These are phyloP conservation scores for Sabellastarte sp. DNA, from an alignment of 2,888 invertebrate species.

Conservation along the genomic window DNA sequence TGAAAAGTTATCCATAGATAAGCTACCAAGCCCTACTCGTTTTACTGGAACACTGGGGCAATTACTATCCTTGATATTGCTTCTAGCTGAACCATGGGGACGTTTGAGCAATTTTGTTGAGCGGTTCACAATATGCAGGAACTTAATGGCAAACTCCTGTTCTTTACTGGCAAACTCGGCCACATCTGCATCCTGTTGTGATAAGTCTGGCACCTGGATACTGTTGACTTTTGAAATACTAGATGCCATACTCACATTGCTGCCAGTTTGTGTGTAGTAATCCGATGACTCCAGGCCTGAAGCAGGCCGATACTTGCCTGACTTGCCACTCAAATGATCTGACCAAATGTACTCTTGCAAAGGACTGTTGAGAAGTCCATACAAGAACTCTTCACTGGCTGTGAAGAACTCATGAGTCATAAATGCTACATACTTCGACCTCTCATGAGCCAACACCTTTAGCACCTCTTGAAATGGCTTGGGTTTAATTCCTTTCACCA, in stretches of 20 bases:
- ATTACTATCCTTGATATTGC: no score
- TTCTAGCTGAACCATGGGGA: no score
- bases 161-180: slow-evolving; percentile 48
- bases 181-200: slow-evolving; percentile 43
- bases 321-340: background rate
- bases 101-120: slow-evolving; percentile 49
- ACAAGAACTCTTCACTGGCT: slow-evolving; percentile 44
- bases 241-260: slow-evolving; percentile 42
- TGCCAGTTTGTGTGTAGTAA: background rate
- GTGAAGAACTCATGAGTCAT: slow-evolving; percentile 53
- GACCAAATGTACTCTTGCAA: slow-evolving; percentile 43
- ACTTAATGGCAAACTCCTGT: slow-evolving; percentile 50
- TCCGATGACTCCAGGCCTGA: background rate
- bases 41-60: background rate
- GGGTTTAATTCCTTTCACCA: slow-evolving; percentile 26
- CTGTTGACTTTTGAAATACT: slow-evolving; percentile 43
- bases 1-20: no score
- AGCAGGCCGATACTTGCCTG: background rate
- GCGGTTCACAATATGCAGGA: slow-evolving; percentile 53
- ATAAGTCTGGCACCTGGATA: slow-evolving; percentile 48
- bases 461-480: slow-evolving; percentile 49
- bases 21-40: background rate
- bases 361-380: slow-evolving; percentile 34
- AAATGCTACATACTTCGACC: slow-evolving; percentile 51
- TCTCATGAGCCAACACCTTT: slow-evolving; percentile 48